phyloP scores from a whole-genome alignment of 2,113 vertebrate genomes.

The Acrocephalus kingi region DNA sequence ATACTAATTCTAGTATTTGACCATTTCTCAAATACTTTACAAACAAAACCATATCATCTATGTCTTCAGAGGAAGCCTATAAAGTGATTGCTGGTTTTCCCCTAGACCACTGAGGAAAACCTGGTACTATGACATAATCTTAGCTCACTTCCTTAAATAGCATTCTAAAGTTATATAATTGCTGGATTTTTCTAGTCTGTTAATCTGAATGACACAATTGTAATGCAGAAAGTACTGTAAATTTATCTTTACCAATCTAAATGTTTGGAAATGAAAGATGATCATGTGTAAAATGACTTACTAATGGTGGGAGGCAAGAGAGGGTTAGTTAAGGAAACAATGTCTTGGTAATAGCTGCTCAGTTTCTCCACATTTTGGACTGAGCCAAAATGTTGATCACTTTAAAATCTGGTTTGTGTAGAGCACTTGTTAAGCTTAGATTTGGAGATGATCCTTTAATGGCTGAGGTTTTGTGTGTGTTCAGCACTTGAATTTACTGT shows the following conservation, averaged over 20 bases:
- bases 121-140: conserved; percentile 45
- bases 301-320: not conserved
- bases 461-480: not conserved
- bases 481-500: conserved; percentile 4
- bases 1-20: conserved; percentile 14
- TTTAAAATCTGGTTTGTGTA: not conserved
- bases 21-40: conserved; percentile 38
- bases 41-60: conserved; percentile 38
- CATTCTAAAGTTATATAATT: conserved; percentile 63
- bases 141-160: conserved; percentile 71
- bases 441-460: conserved; percentile 33
- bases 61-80: conserved; percentile 18
- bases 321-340: not conserved
- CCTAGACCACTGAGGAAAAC: conserved; percentile 48
- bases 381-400: not conserved
- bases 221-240: not conserved
- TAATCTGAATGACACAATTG: conserved; percentile 29
- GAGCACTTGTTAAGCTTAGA: not conserved
- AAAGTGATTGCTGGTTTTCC: conserved; percentile 14
- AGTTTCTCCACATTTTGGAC: not conserved
- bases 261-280: conserved; percentile 6
- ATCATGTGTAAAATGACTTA: not conserved
- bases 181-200: conserved; percentile 1
- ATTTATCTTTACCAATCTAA: conserved; percentile 30
- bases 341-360: conserved; percentile 1